Conservation (phyloP, 2,888 invertebrate genomes). For the Amaurobius ferox region DNA sequence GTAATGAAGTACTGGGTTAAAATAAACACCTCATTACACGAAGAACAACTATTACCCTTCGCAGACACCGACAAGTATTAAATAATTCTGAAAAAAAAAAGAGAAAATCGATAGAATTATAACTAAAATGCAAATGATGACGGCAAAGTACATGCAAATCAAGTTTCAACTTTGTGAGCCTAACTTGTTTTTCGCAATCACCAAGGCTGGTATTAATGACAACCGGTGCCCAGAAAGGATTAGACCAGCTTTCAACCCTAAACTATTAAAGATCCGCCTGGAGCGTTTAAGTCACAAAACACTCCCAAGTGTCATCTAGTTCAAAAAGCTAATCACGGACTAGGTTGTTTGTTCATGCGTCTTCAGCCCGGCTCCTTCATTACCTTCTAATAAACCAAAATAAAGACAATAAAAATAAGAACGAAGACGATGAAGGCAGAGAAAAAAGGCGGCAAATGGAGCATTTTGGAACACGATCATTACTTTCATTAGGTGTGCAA, state of each 20-base stretch:
- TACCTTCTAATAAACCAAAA: conserved; percentile 70
- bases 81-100: background rate
- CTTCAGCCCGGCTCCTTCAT: conserved; percentile 55
- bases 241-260: conserved; percentile 23
- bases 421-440: too few relatives aligned
- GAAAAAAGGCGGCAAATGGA: too few relatives aligned
- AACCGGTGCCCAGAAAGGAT: background rate
- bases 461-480: too few relatives aligned
- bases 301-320: conserved; percentile 26
- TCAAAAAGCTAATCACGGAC: conserved; percentile 67
- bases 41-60: background rate
- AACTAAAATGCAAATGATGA: too few relatives aligned
- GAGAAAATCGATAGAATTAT: background rate
- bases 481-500: too few relatives aligned
- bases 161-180: conserved; percentile 3
- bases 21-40: background rate
- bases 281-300: conserved; percentile 51
- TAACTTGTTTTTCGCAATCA: background rate
- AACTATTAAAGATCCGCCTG: conserved; percentile 23
- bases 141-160: conserved; percentile 15
- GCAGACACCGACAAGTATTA: background rate
- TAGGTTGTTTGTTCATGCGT: conserved; percentile 54
- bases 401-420: conserved; percentile 62
- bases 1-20: background rate
- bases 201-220: conserved; percentile 2